These are phyloP conservation scores for Hypena proboscidalis DNA, from an alignment of 2,888 invertebrate species.

Conservation along the genomic window DNA sequence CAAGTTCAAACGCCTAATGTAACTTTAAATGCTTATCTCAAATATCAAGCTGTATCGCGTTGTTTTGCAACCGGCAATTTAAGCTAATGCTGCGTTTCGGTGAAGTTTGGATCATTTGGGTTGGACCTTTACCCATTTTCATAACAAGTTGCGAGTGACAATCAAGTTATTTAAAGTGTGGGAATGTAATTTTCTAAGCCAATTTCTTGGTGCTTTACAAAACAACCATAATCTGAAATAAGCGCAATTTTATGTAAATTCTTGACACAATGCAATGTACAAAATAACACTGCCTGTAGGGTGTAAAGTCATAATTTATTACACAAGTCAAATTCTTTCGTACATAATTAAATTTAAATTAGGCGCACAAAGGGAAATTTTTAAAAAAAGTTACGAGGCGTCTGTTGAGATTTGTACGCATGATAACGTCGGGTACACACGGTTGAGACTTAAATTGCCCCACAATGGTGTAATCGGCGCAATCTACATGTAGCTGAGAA, in stretches of 20 bases:
- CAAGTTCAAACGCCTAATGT: constrained; percentile 22
- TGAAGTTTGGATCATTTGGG: constrained; percentile 6
- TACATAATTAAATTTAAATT: constrained; percentile 53
- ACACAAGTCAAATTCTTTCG: constrained; percentile 15
- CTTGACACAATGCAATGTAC: constrained; percentile 25
- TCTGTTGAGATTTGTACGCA: constrained; percentile 48
- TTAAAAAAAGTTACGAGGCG: constrained; percentile 48
- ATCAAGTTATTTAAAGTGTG: constrained; percentile 24
- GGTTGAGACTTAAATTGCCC: constrained; percentile 64
- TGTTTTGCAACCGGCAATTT: constrained; percentile 16
- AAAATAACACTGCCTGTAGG: constrained; percentile 14
- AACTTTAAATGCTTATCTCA: constrained; percentile 22
- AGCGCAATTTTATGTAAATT: constrained; percentile 16
- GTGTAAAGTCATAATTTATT: constrained; percentile 21
- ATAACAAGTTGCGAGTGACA: constrained; percentile 22
- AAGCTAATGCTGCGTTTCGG: constrained; percentile 9
- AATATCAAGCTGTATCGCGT: constrained; percentile 10
- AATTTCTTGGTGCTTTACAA: constrained; percentile 8
- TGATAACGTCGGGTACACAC: constrained; percentile 54
- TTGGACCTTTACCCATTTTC: constrained; percentile 17
- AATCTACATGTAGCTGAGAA: constrained; percentile 69
- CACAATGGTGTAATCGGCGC: constrained; percentile 68
- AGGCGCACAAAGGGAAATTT: constrained; percentile 47
- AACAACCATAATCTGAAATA: constrained; percentile 5
- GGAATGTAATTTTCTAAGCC: constrained; percentile 22